Evolutionary conservation across 2,113 vertebrate species (phyloP).

Genomic region (Peromyscus polionotus): DNA sequence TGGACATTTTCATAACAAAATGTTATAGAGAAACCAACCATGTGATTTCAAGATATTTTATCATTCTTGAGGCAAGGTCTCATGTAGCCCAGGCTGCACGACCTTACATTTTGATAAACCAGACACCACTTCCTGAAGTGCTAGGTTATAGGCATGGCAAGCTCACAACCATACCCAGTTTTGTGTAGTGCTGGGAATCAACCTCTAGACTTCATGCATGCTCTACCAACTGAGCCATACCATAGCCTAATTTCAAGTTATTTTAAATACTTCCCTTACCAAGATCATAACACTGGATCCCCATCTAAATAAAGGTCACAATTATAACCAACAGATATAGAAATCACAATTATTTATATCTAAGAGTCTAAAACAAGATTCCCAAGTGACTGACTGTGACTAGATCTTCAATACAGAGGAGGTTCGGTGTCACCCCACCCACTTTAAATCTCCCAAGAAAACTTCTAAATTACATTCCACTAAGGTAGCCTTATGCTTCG

Average conservation of each 20-base stretch:
- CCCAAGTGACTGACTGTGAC: background rate
- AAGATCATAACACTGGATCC: background rate
- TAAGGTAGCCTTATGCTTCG: background rate
- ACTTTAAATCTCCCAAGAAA: constrained; percentile 26
- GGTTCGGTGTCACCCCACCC: background rate
- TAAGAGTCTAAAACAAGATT: constrained; percentile 40
- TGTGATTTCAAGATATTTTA: constrained; percentile 33
- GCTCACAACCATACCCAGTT: background rate
- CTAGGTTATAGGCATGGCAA: no score
- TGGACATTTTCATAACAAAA: constrained; percentile 48
- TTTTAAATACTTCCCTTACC: constrained; percentile 9
- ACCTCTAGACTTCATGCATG: background rate
- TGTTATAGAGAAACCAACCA: background rate
- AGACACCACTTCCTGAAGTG: background rate
- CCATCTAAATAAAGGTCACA: background rate
- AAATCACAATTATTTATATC: constrained; percentile 3
- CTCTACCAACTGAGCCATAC: background rate
- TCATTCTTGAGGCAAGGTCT: background rate
- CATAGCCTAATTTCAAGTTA: constrained; percentile 23
- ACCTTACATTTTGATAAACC: background rate
- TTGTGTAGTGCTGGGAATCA: background rate
- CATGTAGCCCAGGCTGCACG: background rate
- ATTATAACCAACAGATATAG: background rate
- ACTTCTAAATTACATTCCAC: constrained; percentile 47
- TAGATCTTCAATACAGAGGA: constrained; percentile 9